These are phyloP conservation scores for Mus pahari DNA, from an alignment of 2,113 vertebrate genomes.

Conservation along the genomic window DNA sequence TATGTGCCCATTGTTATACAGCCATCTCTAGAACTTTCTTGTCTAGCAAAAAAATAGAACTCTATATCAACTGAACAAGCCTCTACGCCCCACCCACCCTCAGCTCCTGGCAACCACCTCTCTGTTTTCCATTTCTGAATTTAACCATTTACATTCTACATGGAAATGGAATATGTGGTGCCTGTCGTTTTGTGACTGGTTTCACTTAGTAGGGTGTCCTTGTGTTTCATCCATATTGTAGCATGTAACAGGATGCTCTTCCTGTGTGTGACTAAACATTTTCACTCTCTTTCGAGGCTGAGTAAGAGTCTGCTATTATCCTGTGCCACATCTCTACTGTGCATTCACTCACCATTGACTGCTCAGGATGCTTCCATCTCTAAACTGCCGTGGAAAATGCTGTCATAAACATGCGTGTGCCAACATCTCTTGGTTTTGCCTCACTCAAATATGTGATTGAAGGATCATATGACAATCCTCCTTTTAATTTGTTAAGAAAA, in stretches of 20 bases:
- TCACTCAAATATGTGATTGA: background rate
- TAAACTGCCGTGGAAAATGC: background rate
- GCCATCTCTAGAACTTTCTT: conserved; percentile 6
- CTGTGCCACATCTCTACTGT: background rate
- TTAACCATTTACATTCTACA: background rate
- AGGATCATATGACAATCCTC: background rate
- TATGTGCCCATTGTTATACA: background rate
- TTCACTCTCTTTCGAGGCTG: background rate
- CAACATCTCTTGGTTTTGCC: background rate
- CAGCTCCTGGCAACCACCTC: background rate
- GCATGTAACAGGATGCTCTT: background rate
- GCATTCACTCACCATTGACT: background rate
- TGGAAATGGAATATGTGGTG: background rate
- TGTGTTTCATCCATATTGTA: background rate
- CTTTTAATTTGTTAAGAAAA: background rate
- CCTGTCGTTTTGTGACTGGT: background rate
- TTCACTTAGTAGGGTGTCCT: background rate
- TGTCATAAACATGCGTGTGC: background rate
- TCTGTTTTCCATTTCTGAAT: background rate
- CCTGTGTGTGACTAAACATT: background rate
- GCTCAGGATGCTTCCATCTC: background rate
- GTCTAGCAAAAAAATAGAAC: background rate
- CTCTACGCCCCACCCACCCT: background rate
- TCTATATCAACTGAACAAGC: background rate
- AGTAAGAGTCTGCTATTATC: background rate